A percentile compares a stretch with the other conserved stretches of the same genome.
These are phyloP conservation scores for Morelia viridis DNA, from an alignment of 2,797 vertebrate species.

Conservation along the genomic window DNA sequence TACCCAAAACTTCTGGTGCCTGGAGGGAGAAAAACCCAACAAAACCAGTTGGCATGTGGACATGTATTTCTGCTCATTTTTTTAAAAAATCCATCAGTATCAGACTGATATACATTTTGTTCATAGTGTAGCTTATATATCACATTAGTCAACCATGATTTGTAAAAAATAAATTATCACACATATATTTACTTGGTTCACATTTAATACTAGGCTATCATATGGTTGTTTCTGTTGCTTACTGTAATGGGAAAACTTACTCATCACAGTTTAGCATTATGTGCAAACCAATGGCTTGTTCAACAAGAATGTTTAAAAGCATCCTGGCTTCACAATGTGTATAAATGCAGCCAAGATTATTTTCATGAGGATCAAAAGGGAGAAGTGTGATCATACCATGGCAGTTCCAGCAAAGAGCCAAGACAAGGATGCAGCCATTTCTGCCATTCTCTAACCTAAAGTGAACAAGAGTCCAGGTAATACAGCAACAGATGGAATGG, in stretches of 20 bases:
- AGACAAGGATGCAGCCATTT: neutral
- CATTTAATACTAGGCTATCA: neutral
- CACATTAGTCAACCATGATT: neutral
- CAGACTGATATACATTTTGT: neutral
- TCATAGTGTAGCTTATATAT: neutral
- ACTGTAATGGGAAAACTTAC: neutral
- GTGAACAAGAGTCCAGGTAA: too few species aligned
- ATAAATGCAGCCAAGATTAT: neutral
- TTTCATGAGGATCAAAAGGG: neutral
- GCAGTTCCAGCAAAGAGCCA: neutral
- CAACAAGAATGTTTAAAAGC: neutral
- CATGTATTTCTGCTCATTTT: neutral
- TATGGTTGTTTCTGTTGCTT: neutral
- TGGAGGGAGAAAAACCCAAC: constrained; percentile 44
- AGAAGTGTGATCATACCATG: neutral
- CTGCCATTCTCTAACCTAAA: neutral
- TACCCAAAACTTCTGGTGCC: constrained; percentile 72
- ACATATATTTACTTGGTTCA: neutral
- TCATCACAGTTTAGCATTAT: neutral
- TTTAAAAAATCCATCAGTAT: neutral
- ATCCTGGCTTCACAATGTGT: neutral
- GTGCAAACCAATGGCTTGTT: neutral
- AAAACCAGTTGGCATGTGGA: neutral
- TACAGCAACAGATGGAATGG: neutral
- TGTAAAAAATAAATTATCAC: neutral